Evolutionary conservation across 2,797 vertebrate genomes (phyloP), one percentile per base, ranked within the genome.

Genomic region (Peromyscus nudipes): DNA sequence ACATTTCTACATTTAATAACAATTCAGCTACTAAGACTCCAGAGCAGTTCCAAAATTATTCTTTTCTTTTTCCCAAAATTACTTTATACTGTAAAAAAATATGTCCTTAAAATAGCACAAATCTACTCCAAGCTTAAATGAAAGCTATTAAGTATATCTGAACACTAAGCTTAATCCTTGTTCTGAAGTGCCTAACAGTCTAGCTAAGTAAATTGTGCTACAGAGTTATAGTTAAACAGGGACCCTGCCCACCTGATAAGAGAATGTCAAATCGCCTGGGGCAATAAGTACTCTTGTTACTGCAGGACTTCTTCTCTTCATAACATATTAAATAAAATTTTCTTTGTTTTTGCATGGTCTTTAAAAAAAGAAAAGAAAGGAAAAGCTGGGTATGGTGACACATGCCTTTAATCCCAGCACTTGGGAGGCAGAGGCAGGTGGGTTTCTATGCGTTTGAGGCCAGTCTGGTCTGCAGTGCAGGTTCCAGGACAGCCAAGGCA

Each of bases 101-200:
- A 86, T 75, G 5, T 96, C 65, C 31, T 67, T 29, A 84, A 71
- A 8, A 81, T 31, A 62, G 60, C 75, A 88, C 4, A 83, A 92
- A 92, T 34, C 4, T 0, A 97, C 21, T 95, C 11, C 21, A 34
- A 79, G 34, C 12, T 79, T 97, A 93, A 96, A 87, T 92, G 23
- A 73, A 96, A 83, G 34, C 1, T 83, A 62, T 19, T 93, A 96
- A 91, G 1, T 40, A 55, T 69, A 55, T 57, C 27, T 92, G 23
- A 93, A 95, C 49, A 40, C 7, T 17, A 88, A 89, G 37, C 31
- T 2, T 76, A 94, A 81, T 43, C 14, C 17, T 52, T 86, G 11
- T 49, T 94, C 43, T 88, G 46, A 55, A 19, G 21, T 81, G 60
- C 34, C 80, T 95, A 96, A 34, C 73, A 43, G 83, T 91, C 37